Evolutionary conservation across 2,113 vertebrate species (phyloP), one percentile per base, ranked within the genome.

Genomic region (Heptranchias perlo): DNA sequence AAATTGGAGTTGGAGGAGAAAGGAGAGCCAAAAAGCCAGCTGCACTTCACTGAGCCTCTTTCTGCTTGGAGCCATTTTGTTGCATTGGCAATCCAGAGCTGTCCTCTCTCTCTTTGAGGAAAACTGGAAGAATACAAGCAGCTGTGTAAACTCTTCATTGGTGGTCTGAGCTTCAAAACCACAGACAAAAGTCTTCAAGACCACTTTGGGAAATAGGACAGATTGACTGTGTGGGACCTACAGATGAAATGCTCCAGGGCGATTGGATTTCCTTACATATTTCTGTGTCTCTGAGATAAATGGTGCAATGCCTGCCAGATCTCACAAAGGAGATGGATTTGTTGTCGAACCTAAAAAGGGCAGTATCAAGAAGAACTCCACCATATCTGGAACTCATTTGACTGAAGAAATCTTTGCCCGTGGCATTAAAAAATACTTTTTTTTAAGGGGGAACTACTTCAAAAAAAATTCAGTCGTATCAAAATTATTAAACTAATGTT

Each of bases 311-410:
- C 89, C 58, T 93, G 89, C 89, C 89, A 93, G 89, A 93, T 58
- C 89, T 93, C 89, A 93, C 61, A 93, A 61, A 93, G 35, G 62
- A 39, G 89, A 61, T 93, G 89, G 89, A 93, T 93, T 93, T 93
- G 89, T 93, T 93, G 89, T 93, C 21, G 18, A 93, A 93, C 89
- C 58, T 61, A 93, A 93, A 93, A n/a, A 93, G n/a, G 58, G 54
- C 58, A 61, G 89, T 62, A 93, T 93, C 58, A 93, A 62, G 89
- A 93, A 93, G 89, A 62, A 93, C 35, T 44, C 89, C 58, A 62
- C n/a, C 58, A 93, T 93, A 93, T 93, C 89, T 93, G 89, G 89
- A 93, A 93, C n/a, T 93, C 89, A 93, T 93, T 93, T 93, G 89
- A 35, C 89, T 93, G 58, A 93, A 93, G 89, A 93, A 93, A 92